Evolutionary conservation across 1,140 invertebrate genomes (phyloP), one percentile per base, ranked within the genome.

Genomic region (Lineus longissimus): DNA sequence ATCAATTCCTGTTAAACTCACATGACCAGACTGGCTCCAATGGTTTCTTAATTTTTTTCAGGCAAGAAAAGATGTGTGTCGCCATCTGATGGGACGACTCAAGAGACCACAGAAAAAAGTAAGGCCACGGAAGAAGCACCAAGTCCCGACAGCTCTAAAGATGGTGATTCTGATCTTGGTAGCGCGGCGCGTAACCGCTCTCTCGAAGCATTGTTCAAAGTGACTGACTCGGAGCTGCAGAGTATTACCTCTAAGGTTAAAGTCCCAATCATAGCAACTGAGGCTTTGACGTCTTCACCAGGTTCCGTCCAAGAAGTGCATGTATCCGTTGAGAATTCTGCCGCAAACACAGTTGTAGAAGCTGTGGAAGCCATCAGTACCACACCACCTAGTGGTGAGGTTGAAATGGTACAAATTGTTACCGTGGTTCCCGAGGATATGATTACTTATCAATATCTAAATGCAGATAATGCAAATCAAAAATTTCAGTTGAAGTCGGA

Each of bases 201-300:
- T 43, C 22, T 62, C 31, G 47, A 63, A 15, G 45, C 45, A 15
- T 33, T 55, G 30, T 68, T 62, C 54, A 63, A 77, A 66, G 77
- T 78, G 0, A 77, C 77, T 40, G 75, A 77, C 56, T 74, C 71
- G 19, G 78, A 80, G 64, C 66, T 79, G 30, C 75, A 80, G 68
- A 76, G 76, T 54, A 79, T 79, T 43, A 62, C 71, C 2, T 68
- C 70, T 47, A 65, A 74, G 55, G 61, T n/a, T 2, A 29, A 45
- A 36, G 56, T 19, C 9, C 40, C n/a, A 29, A 27, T 43, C 30
- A 6, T 15, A 27, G 27, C 25, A 54, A 17, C 51, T 22, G 25
- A n/a, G n/a, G n/a, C n/a, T n/a, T n/a, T n/a, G n/a, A n/a, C n/a
- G n/a, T n/a, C n/a, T n/a, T n/a, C n/a, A n/a, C n/a, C n/a, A 43